phyloP scores from a whole-genome alignment of 2,888 invertebrate genomes.

The Phortica okadai region DNA sequence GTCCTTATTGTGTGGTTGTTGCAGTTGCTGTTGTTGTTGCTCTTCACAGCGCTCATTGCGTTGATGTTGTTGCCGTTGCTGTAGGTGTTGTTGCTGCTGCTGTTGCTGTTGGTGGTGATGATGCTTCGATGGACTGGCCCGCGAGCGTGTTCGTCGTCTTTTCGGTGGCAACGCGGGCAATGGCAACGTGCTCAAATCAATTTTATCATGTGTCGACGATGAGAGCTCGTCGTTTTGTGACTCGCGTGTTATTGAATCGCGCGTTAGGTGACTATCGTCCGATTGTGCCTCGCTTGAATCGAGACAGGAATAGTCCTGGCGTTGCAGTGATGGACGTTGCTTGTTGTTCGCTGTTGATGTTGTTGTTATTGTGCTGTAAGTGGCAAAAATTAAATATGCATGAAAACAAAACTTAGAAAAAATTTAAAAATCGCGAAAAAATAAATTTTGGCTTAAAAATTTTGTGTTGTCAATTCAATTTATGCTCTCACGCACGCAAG shows the following conservation, averaged over 20 bases:
- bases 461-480: no score
- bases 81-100: conserved; percentile 28
- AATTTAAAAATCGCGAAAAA: not conserved
- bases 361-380: conserved; percentile 38
- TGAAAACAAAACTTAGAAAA: not conserved
- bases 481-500: no score
- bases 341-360: conserved; percentile 9
- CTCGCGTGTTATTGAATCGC: conserved; percentile 71
- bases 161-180: conserved; percentile 75
- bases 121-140: conserved; percentile 67
- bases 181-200: conserved; percentile 75
- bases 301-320: conserved; percentile 69
- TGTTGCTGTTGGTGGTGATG: conserved; percentile 46
- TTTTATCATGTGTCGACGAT: conserved; percentile 72
- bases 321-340: conserved; percentile 54
- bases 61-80: conserved; percentile 37
- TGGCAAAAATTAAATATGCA: not conserved
- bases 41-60: conserved; percentile 38
- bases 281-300: conserved; percentile 75
- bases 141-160: conserved; percentile 70
- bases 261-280: conserved; percentile 73
- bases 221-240: conserved; percentile 74
- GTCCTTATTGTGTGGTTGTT: conserved; percentile 40
- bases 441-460: not conserved
- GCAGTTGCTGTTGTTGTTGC: conserved; percentile 42